phyloP scores from a whole-genome alignment of 2,113 vertebrate species.

The Proterorhinus semilunaris region DNA sequence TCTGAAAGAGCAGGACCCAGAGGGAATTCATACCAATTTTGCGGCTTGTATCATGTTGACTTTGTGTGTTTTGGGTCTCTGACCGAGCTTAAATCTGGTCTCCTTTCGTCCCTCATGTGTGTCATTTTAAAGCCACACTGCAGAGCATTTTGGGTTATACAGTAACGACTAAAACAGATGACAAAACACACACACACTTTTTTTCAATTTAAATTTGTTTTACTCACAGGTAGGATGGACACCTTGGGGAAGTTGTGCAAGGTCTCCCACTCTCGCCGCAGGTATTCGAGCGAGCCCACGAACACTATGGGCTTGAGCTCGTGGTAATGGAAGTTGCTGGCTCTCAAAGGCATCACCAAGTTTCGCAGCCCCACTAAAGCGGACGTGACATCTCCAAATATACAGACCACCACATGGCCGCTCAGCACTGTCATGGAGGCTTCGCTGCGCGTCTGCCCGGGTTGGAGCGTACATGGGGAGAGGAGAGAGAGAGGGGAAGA shows the following conservation, averaged over 20 bases:
- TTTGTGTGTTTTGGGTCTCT: too few relatives aligned
- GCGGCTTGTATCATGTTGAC: too few relatives aligned
- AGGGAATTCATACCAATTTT: too few relatives aligned
- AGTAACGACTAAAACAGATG: too few relatives aligned
- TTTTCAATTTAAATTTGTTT: neutral
- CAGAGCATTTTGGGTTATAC: too few relatives aligned
- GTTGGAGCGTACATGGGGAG: slow-evolving; percentile 20
- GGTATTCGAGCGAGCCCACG: slow-evolving; percentile 96
- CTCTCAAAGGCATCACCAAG: slow-evolving; percentile 98
- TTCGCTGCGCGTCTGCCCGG: slow-evolving; percentile 91
- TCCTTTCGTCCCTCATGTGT: too few relatives aligned
- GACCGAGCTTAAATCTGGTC: too few relatives aligned
- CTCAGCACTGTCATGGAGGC: slow-evolving; percentile 99
- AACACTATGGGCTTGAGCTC: slow-evolving; percentile 99
- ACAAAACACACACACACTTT: too few relatives aligned
- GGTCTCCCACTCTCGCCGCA: slow-evolving; percentile 97
- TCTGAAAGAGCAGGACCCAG: too few relatives aligned
- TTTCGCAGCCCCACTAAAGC: slow-evolving; percentile 98
- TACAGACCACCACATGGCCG: slow-evolving; percentile 98
- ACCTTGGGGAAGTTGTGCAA: slow-evolving; percentile 99
- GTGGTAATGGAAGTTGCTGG: slow-evolving; percentile 99
- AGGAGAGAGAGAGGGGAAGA: slow-evolving; percentile 16
- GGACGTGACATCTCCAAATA: slow-evolving; percentile 97
- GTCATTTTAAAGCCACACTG: too few relatives aligned
- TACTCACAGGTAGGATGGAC: slow-evolving; percentile 96